These are phyloP conservation scores for Colossoma macropomum DNA, from an alignment of 2,113 vertebrate genomes.

Conservation along the genomic window DNA sequence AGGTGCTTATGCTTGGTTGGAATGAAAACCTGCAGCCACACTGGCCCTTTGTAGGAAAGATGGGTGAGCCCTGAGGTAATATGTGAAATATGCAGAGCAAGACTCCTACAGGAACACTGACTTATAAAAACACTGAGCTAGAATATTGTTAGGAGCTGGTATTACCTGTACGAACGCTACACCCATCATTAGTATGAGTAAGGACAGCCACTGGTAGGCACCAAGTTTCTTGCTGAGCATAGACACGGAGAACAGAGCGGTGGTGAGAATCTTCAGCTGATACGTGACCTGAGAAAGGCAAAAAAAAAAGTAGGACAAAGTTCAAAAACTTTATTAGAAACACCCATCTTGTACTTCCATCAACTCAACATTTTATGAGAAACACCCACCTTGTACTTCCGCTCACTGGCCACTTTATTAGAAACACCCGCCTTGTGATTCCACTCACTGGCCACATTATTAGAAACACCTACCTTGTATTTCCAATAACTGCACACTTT, in stretches of 20 bases:
- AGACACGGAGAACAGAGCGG: conserved; percentile 94
- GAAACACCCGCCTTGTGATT: neutral
- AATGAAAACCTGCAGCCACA: too few relatives aligned
- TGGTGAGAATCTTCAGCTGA: conserved; percentile 98
- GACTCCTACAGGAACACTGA: too few relatives aligned
- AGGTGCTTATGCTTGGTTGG: too few relatives aligned
- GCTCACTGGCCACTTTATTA: neutral
- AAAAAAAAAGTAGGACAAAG: neutral
- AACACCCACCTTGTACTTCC: too few relatives aligned
- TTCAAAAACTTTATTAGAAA: too few relatives aligned
- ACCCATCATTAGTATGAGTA: conserved; percentile 91
- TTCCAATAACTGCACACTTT: neutral
- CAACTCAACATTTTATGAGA: too few relatives aligned
- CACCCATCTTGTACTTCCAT: too few relatives aligned
- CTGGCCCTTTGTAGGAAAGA: too few relatives aligned
- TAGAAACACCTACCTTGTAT: neutral
- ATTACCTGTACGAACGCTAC: conserved; percentile 95
- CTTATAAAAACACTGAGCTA: too few relatives aligned
- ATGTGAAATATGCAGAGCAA: too few relatives aligned
- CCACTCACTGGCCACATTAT: neutral
- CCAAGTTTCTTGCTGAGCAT: conserved; percentile 93
- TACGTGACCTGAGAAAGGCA: conserved; percentile 87
- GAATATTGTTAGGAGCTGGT: neutral
- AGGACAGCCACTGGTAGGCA: conserved; percentile 94
- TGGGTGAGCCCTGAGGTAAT: too few relatives aligned